Evolutionary conservation across 2,888 invertebrate species (phyloP), one percentile per base, ranked within the genome.

Genomic region (Coelopa pilipes): DNA sequence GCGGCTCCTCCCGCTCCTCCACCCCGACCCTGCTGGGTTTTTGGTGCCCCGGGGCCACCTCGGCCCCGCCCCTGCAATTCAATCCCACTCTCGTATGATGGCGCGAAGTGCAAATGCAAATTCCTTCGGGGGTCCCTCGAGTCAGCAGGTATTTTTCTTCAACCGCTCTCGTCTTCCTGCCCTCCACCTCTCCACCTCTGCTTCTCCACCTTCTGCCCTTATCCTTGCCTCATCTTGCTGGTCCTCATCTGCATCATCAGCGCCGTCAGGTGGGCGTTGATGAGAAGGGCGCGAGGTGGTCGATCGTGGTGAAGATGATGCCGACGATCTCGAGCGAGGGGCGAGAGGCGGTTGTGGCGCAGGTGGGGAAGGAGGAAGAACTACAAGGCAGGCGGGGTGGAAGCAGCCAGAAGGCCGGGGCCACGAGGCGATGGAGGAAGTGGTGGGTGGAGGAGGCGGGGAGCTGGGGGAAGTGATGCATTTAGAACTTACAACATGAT

Each of bases 401-500:
- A 34, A 34, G 34, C 4, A 4, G 34, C 34, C 34, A 34, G n/a
- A n/a, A n/a, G n/a, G n/a, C 7, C 4, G 34, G 7, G 2, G 34
- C 2, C 4, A 34, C 7, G 34, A 34, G 34, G 34, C 2, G 53
- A 3, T 7, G n/a, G n/a, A 53, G 10, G 49, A 17, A 24, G 34
- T n/a, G 19, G 17, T 47, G 45, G n/a, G n/a, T 34, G 34, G 34
- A 34, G 2, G 34, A 34, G 34, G 7, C 7, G 34, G 7, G 34
- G 34, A 34, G 53, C 10, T 7, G n/a, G n/a, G 10, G 10, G 49
- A 17, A 24, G 34, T n/a, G 19, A 47, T 47, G 45, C 47, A 46
- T 47, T 49, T 21, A 69, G 45, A 55, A 55, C 34, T 69, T 59
- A 69, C 69, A 69, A 57, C 15, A 45, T 69, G 57, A 57, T 69